A percentile compares a stretch with the other conserved stretches of the same genome.
These are phyloP conservation scores for Anastrepha ludens DNA, from an alignment of 1,140 invertebrate genomes.

Conservation along the genomic window DNA sequence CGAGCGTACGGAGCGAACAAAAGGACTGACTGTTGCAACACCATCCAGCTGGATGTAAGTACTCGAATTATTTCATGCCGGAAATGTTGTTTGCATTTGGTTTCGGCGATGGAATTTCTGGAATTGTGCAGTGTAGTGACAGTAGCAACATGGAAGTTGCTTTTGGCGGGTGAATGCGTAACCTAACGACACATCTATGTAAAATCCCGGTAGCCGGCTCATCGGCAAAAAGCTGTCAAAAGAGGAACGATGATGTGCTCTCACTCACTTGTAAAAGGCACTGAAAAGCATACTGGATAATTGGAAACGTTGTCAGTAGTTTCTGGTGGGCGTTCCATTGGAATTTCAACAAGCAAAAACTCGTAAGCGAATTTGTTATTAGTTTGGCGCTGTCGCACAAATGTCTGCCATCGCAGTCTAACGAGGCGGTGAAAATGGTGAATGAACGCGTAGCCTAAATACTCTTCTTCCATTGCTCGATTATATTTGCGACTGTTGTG, in stretches of 20 bases:
- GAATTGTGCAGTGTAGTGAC: not conserved
- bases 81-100: not conserved
- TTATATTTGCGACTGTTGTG: not conserved
- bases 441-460: conserved; percentile 18
- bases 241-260: not conserved
- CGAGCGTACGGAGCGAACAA: not conserved
- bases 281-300: not conserved
- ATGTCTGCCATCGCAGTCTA: conserved; percentile 27
- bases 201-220: too few relatives aligned
- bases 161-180: too few relatives aligned
- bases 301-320: not conserved
- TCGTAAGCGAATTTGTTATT: not conserved
- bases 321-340: conserved; percentile 67
- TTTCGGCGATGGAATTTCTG: not conserved
- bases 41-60: not conserved
- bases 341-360: conserved; percentile 59
- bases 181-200: not conserved
- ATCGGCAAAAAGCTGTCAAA: not conserved
- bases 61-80: not conserved
- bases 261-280: not conserved
- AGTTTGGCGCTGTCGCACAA: not conserved
- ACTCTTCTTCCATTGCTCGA: not conserved
- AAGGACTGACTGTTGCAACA: conserved; percentile 20
- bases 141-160: not conserved
- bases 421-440: not conserved